Evolutionary conservation across 1,140 invertebrate genomes (phyloP).

Genomic region (Triops longicaudatus): DNA sequence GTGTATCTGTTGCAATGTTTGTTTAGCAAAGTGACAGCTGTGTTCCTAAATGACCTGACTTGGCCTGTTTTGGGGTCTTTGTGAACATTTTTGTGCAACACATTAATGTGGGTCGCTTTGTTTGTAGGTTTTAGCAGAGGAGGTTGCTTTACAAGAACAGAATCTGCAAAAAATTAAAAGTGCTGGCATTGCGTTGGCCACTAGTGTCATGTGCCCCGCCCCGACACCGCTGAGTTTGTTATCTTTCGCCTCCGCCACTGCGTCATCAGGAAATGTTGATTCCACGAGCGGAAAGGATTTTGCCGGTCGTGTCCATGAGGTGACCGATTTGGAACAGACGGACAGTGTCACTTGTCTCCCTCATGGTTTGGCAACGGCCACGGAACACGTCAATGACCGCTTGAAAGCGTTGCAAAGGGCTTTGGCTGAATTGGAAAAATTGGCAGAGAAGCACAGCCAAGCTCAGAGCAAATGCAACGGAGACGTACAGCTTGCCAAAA

Average conservation of each 20-base stretch:
- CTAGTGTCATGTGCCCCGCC: not conserved
- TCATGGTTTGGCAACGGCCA: conserved; percentile 19
- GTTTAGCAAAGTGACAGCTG: too few species aligned
- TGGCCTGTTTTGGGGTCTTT: not conserved
- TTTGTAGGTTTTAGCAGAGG: not conserved
- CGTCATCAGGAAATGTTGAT: not conserved
- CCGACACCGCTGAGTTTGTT: conserved; percentile 14
- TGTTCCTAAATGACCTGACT: not conserved
- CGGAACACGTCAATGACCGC: conserved; percentile 39
- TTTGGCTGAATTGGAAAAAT: conserved; percentile 59
- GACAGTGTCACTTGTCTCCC: conserved; percentile 16
- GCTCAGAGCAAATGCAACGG: conserved; percentile 46
- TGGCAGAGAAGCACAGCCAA: conserved; percentile 55
- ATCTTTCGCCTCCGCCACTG: not conserved
- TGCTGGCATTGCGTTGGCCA: not conserved
- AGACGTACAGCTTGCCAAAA: conserved; percentile 49
- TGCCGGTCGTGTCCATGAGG: not conserved
- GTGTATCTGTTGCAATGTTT: too few species aligned
- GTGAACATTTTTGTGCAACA: not conserved
- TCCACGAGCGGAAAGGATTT: not conserved
- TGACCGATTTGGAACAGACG: conserved; percentile 8
- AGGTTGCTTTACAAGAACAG: not conserved
- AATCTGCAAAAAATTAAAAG: not conserved
- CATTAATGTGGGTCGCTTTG: not conserved
- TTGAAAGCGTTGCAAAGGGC: conserved; percentile 64